Base-by-base conservation (phyloP, 2,888 invertebrate species). In the Cheilosia urbana region DNA sequence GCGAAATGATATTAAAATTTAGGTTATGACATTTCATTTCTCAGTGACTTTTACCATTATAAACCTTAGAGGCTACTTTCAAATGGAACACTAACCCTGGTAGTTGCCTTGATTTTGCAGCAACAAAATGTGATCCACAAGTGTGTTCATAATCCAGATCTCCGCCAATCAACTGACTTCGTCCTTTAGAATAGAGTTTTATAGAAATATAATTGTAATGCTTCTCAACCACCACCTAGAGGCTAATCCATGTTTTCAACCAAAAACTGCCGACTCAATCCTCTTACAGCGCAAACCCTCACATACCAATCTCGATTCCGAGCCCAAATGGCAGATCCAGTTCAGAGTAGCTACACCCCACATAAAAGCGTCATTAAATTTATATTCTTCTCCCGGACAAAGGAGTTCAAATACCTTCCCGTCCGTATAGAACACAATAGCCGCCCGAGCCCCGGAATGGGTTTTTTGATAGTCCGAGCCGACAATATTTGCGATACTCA, bases 401-500 rank as follows among this genome's bases (percentile, higher is more conserved):
- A 72, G 72, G 72, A 71, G 62, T 55, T 66, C 66, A 68, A 82
- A 77, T 65, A 66, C 80, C 42, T 63, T 21, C 34, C 21, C 34
- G 13, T 13, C 40, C 15, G 17, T 49, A 9, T 15, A 11, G 49
- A 53, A 40, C 24, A 66, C 66, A 80, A 75, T 68, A 63, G 45
- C 37, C 42, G 15, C 51, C 30, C 30, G 9, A 30, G 9, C 9
- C 30, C 30, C 7, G 9, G 9, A 7, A 45, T 40, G 42, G 9
- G 37, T 4, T 53, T 51, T 37, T 58, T 60, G 51, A 73, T 60
- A 34, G 37, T 45, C 58, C 73, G 24, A 47, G 15, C n/a, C 53
- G 47, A 47, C 51, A 57, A 57, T 83, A 73, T 78, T 72, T 83
- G 82, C 78, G n/a, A 78, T 72, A 66, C 72, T 66, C 82, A 78